Base-by-base conservation (phyloP, 2,113 vertebrate genomes). In the Pollachius pollachius region DNA sequence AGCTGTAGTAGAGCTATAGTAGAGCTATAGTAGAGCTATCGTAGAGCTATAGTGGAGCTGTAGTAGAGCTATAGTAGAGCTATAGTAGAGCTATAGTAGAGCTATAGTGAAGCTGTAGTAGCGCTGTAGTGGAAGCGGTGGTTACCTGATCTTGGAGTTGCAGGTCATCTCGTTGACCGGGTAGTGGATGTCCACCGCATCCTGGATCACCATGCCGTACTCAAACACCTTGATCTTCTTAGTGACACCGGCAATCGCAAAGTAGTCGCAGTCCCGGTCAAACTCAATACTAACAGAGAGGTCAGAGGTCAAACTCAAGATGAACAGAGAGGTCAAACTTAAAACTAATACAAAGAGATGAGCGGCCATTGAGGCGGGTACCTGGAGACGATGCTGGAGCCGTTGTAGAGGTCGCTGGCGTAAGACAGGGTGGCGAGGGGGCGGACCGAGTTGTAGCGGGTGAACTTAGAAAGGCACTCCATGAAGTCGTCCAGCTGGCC, bases 211-310 rank as follows among this genome's bases (percentile, higher is more conserved):
- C n/a, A 96, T 98, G 85, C 95, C 96, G 62, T 99, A 99, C 73
- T 99, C 97, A 84, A 98, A 99, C 73, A 99, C 97, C 89, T 99
- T 99, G 84, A 99, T 99, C 88, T 99, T 98, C 93, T 99, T 99
- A 78, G 97, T 99, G 84, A 99, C 97, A 18, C 97, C 97, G 30
- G 97, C 97, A 15, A 99, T 99, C 77, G 97, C 97, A 75, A 99
- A 99, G 89, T 98, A 99, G 91, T 99, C 97, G 93, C 97, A 99
- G 92, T 99, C 97, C 12, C 97, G 93, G 92, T 99, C 97, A 77
- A 99, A 99, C 82, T 99, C 97, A 86, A 99, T 99, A 91, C 97
- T 99, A 87, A 69, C 73, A 84, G 21, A 59, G 41, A 48, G 41
- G 41, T 48, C 41, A 48, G 41, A 48, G 41, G 41, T 48, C 8